Conservation (phyloP, 2,797 vertebrate genomes). For the Rhinatrema bivittatum region DNA sequence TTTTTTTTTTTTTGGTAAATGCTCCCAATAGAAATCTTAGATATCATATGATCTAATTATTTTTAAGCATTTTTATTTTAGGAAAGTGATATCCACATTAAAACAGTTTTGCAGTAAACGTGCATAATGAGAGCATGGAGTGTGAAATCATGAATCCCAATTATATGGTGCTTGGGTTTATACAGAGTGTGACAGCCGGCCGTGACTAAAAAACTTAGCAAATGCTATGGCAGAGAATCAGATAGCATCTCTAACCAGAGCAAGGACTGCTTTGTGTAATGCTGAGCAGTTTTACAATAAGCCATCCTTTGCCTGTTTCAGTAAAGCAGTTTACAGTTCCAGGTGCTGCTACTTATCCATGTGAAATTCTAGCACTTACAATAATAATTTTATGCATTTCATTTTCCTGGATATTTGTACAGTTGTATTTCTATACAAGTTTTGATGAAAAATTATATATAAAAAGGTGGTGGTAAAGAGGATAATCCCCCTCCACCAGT, state of each 20-base stretch:
- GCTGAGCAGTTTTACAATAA: background rate
- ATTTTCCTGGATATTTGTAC: no score
- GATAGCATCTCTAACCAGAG: background rate
- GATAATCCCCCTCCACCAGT: no score
- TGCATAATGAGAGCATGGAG: background rate
- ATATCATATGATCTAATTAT: background rate
- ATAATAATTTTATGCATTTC: no score
- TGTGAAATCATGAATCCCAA: constrained; percentile 8
- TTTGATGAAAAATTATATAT: no score
- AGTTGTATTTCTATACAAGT: no score
- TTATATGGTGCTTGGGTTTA: background rate
- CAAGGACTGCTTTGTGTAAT: background rate
- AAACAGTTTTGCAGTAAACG: constrained; percentile 1
- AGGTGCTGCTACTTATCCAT: no score
- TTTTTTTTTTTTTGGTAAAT: no score
- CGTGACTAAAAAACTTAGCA: background rate
- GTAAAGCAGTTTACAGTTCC: background rate
- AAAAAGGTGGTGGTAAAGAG: no score
- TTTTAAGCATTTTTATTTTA: constrained; percentile 12
- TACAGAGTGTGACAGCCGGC: background rate
- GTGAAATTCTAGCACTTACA: no score
- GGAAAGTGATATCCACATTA: constrained; percentile 4
- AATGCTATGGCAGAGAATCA: background rate
- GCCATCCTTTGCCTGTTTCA: background rate
- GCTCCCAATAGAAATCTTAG: constrained; percentile 11